A percentile compares a stretch with the other conserved stretches of the same genome.
These are phyloP conservation scores for Cerastis rubricosa DNA, from an alignment of 2,888 invertebrate species.

Conservation along the genomic window DNA sequence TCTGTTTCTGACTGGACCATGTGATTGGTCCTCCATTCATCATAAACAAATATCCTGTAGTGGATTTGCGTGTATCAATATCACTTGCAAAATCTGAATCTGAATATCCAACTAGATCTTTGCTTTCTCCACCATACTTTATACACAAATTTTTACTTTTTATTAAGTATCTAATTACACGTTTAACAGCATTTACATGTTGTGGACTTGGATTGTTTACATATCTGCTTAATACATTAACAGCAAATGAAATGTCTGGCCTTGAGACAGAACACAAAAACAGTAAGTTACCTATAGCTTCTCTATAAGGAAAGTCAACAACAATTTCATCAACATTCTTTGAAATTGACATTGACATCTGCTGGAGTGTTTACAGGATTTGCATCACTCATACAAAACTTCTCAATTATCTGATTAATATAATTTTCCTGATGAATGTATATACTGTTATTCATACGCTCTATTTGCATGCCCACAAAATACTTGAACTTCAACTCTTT, in stretches of 20 bases:
- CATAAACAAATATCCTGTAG: constrained; percentile 22
- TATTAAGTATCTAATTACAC: constrained; percentile 62
- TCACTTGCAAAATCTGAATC: constrained; percentile 58
- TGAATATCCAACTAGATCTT: constrained; percentile 58
- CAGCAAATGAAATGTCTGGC: constrained; percentile 32
- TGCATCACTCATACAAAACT: not conserved
- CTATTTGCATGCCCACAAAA: not conserved
- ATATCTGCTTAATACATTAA: constrained; percentile 34
- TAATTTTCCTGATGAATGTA: not conserved
- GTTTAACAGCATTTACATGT: constrained; percentile 62
- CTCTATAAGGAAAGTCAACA: constrained; percentile 46
- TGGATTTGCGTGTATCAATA: constrained; percentile 17
- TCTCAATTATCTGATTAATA: not conserved
- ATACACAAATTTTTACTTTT: constrained; percentile 63
- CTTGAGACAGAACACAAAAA: constrained; percentile 15
- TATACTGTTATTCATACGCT: not conserved
- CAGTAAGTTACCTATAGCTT: constrained; percentile 16
- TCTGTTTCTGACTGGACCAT: constrained; percentile 10
- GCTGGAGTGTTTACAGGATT: not conserved
- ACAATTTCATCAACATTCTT: constrained; percentile 41
- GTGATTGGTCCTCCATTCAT: constrained; percentile 1
- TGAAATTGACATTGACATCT: constrained; percentile 1
- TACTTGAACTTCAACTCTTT: not conserved
- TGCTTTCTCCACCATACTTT: constrained; percentile 45
- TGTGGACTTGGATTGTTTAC: constrained; percentile 3